phyloP scores from a whole-genome alignment of 2,888 invertebrate genomes.

The Ormia ochracea region DNA sequence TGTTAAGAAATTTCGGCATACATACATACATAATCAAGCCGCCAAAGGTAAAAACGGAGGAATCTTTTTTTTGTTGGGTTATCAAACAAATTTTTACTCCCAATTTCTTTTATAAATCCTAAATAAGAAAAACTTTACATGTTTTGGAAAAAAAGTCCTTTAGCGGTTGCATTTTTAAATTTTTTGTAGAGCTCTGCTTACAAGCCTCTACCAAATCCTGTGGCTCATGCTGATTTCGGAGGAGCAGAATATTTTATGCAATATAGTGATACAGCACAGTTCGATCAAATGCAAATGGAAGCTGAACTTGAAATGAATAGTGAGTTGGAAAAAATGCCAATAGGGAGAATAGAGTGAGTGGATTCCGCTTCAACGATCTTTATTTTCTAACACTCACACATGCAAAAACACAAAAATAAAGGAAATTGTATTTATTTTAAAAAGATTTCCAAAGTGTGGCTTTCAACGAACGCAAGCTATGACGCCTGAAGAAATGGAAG shows the following conservation, averaged over 20 bases:
- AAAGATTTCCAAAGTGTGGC: background rate
- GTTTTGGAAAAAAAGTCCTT: background rate
- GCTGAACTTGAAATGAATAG: slow-evolving; percentile 85
- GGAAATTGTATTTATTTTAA: background rate
- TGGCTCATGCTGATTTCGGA: slow-evolving; percentile 9
- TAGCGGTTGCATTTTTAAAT: background rate
- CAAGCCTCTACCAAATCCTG: slow-evolving; percentile 27
- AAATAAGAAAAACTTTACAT: background rate
- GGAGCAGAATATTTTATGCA: slow-evolving; percentile 71
- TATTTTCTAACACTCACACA: no score
- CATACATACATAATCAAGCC: slow-evolving; percentile 89
- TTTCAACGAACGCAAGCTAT: background rate
- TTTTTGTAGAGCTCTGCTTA: background rate
- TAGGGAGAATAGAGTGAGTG: slow-evolving; percentile 85
- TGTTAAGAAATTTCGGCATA: slow-evolving; percentile 84
- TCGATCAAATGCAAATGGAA: slow-evolving; percentile 75
- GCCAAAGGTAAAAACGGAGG: slow-evolving; percentile 27
- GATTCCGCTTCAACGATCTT: background rate
- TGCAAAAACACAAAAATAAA: no score
- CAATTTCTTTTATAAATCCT: background rate
- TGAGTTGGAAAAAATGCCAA: slow-evolving; percentile 89
- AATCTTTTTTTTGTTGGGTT: background rate
- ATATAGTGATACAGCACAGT: slow-evolving; percentile 75
- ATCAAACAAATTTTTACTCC: background rate
- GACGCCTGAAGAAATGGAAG: slow-evolving; percentile 73